Conservation (phyloP, 1,140 invertebrate species). For the Hypothenemus hampei region DNA sequence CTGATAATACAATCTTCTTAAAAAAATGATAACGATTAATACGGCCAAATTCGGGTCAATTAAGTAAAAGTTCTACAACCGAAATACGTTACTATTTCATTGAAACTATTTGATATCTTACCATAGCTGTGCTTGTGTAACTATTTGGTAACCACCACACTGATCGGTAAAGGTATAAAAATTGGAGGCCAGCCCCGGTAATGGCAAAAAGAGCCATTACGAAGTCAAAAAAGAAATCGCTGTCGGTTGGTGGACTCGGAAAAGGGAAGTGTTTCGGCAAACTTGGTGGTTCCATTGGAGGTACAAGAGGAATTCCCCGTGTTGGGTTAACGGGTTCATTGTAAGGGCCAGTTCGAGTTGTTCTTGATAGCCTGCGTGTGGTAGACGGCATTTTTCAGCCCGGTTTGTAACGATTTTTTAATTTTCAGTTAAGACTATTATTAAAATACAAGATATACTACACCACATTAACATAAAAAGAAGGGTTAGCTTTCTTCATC, state of each 20-base stretch:
- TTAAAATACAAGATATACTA: no score
- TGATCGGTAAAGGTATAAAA: slow-evolving; percentile 91
- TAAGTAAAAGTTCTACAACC: slow-evolving; percentile 88
- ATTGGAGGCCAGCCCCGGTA: slow-evolving; percentile 73
- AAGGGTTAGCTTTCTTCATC: no score
- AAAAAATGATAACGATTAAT: slow-evolving; percentile 76
- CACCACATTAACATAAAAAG: no score
- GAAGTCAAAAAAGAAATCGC: slow-evolving; percentile 79
- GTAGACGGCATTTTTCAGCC: slow-evolving; percentile 17
- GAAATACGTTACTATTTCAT: background rate
- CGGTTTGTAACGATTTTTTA: no score
- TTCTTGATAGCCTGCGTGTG: slow-evolving; percentile 11
- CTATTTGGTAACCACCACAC: slow-evolving; percentile 97
- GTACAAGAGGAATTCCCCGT: slow-evolving; percentile 27
- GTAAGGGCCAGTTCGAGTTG: background rate
- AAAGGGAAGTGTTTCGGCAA: slow-evolving; percentile 77
- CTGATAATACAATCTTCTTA: slow-evolving; percentile 67
- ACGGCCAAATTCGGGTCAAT: slow-evolving; percentile 83
- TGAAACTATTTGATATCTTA: slow-evolving; percentile 40
- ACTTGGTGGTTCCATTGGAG: slow-evolving; percentile 37
- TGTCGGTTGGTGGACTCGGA: slow-evolving; percentile 77
- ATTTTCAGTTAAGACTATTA: no score
- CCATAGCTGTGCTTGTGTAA: slow-evolving; percentile 81
- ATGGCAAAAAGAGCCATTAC: slow-evolving; percentile 77
- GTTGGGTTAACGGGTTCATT: slow-evolving; percentile 4